These are phyloP conservation scores for Microplitis demolitor DNA, from an alignment of 1,140 invertebrate species.

Conservation along the genomic window DNA sequence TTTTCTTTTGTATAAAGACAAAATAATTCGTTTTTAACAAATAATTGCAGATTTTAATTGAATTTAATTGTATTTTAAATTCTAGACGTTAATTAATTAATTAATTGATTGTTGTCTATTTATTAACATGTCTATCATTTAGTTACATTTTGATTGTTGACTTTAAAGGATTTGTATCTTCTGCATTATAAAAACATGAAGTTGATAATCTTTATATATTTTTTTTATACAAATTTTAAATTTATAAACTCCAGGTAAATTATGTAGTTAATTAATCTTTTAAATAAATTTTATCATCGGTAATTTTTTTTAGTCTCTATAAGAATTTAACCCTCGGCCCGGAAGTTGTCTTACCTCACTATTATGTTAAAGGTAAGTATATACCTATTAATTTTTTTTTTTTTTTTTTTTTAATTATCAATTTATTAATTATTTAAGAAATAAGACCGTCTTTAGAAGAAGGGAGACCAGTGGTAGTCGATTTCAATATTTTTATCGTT, in stretches of 20 bases:
- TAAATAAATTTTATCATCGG: conserved; percentile 20
- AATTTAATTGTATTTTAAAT: conserved; percentile 42
- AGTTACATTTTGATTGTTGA: neutral
- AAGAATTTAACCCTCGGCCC: conserved; percentile 69
- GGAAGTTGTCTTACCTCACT: conserved; percentile 69
- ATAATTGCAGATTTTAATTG: conserved; percentile 36
- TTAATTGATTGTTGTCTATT: conserved; percentile 16
- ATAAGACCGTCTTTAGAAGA: conserved; percentile 73
- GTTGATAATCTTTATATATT: conserved; percentile 25
- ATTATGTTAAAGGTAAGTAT: conserved; percentile 74
- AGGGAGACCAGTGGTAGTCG: conserved; percentile 71
- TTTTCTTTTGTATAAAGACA: too few species aligned
- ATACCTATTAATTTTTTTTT: neutral
- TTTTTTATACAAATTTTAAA: conserved; percentile 29
- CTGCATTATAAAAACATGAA: conserved; percentile 30
- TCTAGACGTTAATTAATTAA: conserved; percentile 31
- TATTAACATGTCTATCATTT: neutral
- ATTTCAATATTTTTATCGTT: conserved; percentile 79
- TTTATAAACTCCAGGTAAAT: conserved; percentile 16
- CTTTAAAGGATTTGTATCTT: neutral
- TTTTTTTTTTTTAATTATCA: conserved; percentile 31
- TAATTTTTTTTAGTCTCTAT: conserved; percentile 55
- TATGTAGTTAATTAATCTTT: too few species aligned
- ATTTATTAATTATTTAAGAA: conserved; percentile 58
- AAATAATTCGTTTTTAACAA: too few species aligned